Evolutionary conservation across 2,797 vertebrate species (phyloP).

Genomic region (Peromyscus attwateri): DNA sequence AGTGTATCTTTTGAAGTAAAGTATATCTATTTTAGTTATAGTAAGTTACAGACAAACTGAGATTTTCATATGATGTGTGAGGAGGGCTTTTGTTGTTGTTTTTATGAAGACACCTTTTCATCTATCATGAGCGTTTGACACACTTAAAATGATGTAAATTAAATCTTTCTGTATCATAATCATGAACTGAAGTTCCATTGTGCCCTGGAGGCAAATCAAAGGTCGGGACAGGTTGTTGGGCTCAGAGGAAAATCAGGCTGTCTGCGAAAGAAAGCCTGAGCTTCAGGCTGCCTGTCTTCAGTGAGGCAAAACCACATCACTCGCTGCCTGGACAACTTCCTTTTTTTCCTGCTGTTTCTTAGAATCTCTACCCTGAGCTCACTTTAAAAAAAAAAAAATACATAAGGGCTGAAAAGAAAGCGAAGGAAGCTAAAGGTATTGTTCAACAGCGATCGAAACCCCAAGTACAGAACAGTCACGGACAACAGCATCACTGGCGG

Average conservation of each 20-base stretch:
- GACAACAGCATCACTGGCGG: not conserved
- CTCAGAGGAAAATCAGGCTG: not conserved
- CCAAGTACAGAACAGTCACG: not conserved
- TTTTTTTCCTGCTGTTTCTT: conserved; percentile 52
- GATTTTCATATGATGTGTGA: conserved; percentile 7
- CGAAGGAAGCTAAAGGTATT: conserved; percentile 18
- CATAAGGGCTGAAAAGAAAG: conserved; percentile 14
- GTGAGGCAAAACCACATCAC: not conserved
- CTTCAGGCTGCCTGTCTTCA: not conserved
- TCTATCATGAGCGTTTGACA: not conserved
- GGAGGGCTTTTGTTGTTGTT: conserved; percentile 1
- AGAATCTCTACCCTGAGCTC: conserved; percentile 31
- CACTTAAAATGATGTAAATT: conserved; percentile 29
- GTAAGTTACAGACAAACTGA: not conserved
- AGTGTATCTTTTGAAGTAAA: conserved; percentile 2
- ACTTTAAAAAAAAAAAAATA: not conserved
- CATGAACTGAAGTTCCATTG: not conserved
- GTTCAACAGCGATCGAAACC: conserved; percentile 38
- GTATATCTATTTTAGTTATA: conserved; percentile 16
- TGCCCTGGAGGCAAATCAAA: not conserved
- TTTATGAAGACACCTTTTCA: not conserved
- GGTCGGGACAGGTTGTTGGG: not conserved
- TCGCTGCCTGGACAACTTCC: not conserved
- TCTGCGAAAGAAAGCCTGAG: not conserved
- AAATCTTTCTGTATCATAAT: conserved; percentile 13